A percentile compares a stretch with the other conserved stretches of the same genome.
Evolutionary conservation across 1,140 invertebrate genomes (phyloP).

Genomic region (Drosophila varians): DNA sequence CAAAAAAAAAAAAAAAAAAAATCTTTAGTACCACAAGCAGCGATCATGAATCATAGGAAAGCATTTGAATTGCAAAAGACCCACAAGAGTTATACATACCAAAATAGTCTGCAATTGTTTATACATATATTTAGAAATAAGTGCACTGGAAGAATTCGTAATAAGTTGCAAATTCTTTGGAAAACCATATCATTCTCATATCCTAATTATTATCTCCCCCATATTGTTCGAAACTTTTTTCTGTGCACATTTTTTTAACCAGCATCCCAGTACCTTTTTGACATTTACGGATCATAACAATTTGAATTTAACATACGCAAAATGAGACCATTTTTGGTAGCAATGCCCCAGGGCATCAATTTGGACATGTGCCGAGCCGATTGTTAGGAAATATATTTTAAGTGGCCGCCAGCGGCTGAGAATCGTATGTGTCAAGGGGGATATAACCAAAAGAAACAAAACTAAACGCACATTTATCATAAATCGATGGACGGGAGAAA

Average conservation of each 20-base stretch:
- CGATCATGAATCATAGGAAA: slow-evolving; percentile 54
- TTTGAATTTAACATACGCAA: slow-evolving; percentile 77
- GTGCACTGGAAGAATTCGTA: background rate
- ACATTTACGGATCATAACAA: slow-evolving; percentile 83
- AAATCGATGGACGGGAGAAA: slow-evolving; percentile 5
- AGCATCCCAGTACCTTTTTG: slow-evolving; percentile 49
- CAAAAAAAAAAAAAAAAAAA: background rate
- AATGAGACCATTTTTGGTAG: slow-evolving; percentile 78
- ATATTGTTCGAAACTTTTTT: slow-evolving; percentile 1
- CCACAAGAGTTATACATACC: slow-evolving; percentile 19
- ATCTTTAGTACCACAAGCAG: slow-evolving; percentile 12
- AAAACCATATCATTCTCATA: too few relatives aligned
- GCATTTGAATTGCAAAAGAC: slow-evolving; percentile 78
- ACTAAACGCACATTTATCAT: slow-evolving; percentile 22
- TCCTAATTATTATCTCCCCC: too few relatives aligned
- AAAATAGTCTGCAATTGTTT: slow-evolving; percentile 51
- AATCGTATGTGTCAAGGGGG: slow-evolving; percentile 44
- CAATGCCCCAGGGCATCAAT: slow-evolving; percentile 82
- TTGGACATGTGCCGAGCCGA: slow-evolving; percentile 74
- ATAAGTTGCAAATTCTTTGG: background rate
- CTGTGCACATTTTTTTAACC: slow-evolving; percentile 18
- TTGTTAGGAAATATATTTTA: slow-evolving; percentile 71
- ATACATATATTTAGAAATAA: slow-evolving; percentile 20
- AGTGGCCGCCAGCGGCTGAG: slow-evolving; percentile 52
- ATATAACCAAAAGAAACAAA: slow-evolving; percentile 4